Evolutionary conservation across 2,797 vertebrate genomes (phyloP).

Genomic region (Etheostoma perlongum): DNA sequence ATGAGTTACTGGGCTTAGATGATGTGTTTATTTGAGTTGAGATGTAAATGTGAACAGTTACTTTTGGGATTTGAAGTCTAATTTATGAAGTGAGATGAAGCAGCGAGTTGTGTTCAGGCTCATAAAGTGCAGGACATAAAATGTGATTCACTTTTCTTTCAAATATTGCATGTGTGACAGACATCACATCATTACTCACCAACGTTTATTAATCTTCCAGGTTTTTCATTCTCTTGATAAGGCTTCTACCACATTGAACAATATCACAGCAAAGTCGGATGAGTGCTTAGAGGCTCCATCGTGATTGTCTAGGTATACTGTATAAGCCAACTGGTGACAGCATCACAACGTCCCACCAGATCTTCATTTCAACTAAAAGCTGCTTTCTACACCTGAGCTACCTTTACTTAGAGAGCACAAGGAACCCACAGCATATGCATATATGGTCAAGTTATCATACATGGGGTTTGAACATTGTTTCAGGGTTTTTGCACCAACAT

Average conservation of each 20-base stretch:
- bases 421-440: background rate
- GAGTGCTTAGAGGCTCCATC: background rate
- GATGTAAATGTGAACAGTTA: background rate
- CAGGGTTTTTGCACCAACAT: background rate
- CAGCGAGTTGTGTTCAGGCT: background rate
- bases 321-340: background rate
- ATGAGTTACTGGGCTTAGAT: too few species aligned
- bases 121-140: conserved; percentile 15
- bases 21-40: background rate
- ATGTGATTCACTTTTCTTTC: conserved; percentile 8
- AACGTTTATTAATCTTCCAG: background rate
- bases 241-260: background rate
- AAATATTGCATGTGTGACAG: background rate
- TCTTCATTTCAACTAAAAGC: conserved; percentile 6
- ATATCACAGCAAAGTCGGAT: background rate
- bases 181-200: background rate
- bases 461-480: background rate
- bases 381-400: background rate
- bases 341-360: background rate
- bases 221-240: background rate
- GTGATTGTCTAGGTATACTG: background rate
- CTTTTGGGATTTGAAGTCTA: conserved; percentile 1
- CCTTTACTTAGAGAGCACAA: background rate
- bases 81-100: background rate
- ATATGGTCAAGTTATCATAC: background rate